A percentile compares a stretch with the other conserved stretches of the same genome.
Conservation (phyloP, 2,888 invertebrate genomes). For the Fragum whitleyi region DNA sequence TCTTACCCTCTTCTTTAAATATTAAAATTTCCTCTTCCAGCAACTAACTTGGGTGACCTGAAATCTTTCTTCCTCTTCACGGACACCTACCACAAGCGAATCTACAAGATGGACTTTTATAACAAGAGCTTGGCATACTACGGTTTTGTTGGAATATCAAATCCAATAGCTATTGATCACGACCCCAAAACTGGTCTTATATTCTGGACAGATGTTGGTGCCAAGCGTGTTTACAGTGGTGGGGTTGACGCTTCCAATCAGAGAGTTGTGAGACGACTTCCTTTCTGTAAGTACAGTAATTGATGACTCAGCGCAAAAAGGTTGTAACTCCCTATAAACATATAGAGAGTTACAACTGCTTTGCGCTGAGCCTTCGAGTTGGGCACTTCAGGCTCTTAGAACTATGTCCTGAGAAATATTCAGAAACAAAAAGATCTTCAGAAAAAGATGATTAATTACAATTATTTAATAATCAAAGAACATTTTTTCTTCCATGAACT, state of each 20-base stretch:
- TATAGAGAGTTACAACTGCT: no score
- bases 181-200: constrained; percentile 7
- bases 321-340: no score
- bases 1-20: no score
- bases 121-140: not conserved
- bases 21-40: constrained; percentile 2
- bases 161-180: constrained; percentile 7
- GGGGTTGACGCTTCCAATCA: not conserved
- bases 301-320: no score
- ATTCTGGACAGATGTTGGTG: constrained; percentile 18
- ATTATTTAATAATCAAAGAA: no score
- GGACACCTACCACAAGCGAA: not conserved
- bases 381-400: no score
- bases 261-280: not conserved
- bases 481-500: no score
- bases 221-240: constrained; percentile 6
- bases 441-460: no score
- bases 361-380: no score
- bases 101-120: constrained; percentile 14
- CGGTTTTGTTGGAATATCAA: not conserved
- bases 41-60: not conserved
- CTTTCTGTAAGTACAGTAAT: constrained; percentile 6
- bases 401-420: no score
- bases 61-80: constrained; percentile 9
- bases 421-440: no score